Evolutionary conservation across 2,888 invertebrate genomes (phyloP).

Genomic region (Drosophila fulvimacula): DNA sequence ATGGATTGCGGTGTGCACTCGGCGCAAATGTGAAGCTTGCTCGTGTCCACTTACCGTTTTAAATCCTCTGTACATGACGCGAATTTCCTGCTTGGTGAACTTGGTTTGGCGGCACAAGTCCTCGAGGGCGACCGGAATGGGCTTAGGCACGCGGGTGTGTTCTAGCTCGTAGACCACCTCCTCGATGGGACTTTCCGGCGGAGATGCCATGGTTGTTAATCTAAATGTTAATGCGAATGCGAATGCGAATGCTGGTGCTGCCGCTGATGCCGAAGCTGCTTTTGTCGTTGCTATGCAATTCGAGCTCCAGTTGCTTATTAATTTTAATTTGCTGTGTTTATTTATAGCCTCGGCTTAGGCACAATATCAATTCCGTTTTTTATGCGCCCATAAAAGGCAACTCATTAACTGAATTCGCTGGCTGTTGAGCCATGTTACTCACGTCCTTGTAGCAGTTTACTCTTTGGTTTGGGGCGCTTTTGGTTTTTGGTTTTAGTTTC

Average conservation of each 20-base stretch:
- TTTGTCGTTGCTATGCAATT: slow-evolving; percentile 21
- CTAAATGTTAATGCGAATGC: slow-evolving; percentile 25
- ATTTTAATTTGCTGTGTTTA: slow-evolving; percentile 32
- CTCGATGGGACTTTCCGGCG: slow-evolving; percentile 94
- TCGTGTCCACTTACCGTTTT: slow-evolving; percentile 86
- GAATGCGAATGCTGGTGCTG: background rate
- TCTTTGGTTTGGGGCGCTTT: slow-evolving; percentile 9
- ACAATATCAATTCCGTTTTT: slow-evolving; percentile 55
- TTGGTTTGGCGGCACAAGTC: slow-evolving; percentile 96
- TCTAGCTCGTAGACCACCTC: slow-evolving; percentile 95
- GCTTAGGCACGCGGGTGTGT: slow-evolving; percentile 90
- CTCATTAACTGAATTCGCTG: slow-evolving; percentile 31
- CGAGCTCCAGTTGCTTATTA: slow-evolving; percentile 22
- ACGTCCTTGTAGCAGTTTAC: slow-evolving; percentile 15
- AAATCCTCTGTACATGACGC: slow-evolving; percentile 98
- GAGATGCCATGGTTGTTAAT: slow-evolving; percentile 89
- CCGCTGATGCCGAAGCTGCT: background rate
- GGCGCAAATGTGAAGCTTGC: background rate
- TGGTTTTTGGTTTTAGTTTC: slow-evolving; percentile 18
- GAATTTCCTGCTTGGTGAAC: slow-evolving; percentile 97
- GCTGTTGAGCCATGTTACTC: slow-evolving; percentile 2
- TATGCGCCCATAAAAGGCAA: slow-evolving; percentile 24
- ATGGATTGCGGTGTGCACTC: background rate
- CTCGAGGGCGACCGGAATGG: slow-evolving; percentile 94
- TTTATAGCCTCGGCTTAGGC: slow-evolving; percentile 16